Evolutionary conservation across 2,797 vertebrate species (phyloP).

Genomic region (Coendou prehensilis): DNA sequence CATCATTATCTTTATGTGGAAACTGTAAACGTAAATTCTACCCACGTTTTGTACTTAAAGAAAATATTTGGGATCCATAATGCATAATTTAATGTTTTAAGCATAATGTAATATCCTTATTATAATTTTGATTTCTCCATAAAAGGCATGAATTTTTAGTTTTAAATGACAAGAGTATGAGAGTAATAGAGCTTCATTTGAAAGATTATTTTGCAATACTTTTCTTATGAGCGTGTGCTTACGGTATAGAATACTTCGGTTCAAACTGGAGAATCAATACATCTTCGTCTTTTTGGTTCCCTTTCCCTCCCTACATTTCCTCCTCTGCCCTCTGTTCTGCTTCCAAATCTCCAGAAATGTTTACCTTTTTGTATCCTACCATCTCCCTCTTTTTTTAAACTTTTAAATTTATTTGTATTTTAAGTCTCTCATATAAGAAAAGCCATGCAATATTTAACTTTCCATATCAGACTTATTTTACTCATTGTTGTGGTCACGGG

Average conservation of each 20-base stretch:
- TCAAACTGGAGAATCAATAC: not conserved
- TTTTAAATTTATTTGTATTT: not conserved
- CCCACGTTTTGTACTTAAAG: not conserved
- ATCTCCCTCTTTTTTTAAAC: not conserved
- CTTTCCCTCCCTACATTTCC: not conserved
- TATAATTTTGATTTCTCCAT: conserved; percentile 41
- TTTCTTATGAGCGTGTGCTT: not conserved
- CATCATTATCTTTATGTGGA: not conserved
- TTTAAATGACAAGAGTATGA: not conserved
- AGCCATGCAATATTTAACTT: not conserved
- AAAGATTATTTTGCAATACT: not conserved
- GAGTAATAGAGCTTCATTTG: not conserved
- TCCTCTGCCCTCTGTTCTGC: not conserved
- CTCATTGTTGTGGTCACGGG: not conserved
- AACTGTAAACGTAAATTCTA: conserved; percentile 39
- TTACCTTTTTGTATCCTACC: not conserved
- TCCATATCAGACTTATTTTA: not conserved
- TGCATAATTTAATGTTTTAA: conserved; percentile 18
- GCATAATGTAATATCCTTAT: not conserved
- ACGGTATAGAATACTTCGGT: not conserved
- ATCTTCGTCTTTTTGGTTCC: not conserved
- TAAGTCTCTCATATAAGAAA: not conserved
- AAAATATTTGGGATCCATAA: not conserved
- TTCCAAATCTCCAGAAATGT: not conserved
- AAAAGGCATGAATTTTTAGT: not conserved